These are phyloP conservation scores for Natator depressus DNA, from an alignment of 2,113 vertebrate genomes.

Conservation along the genomic window DNA sequence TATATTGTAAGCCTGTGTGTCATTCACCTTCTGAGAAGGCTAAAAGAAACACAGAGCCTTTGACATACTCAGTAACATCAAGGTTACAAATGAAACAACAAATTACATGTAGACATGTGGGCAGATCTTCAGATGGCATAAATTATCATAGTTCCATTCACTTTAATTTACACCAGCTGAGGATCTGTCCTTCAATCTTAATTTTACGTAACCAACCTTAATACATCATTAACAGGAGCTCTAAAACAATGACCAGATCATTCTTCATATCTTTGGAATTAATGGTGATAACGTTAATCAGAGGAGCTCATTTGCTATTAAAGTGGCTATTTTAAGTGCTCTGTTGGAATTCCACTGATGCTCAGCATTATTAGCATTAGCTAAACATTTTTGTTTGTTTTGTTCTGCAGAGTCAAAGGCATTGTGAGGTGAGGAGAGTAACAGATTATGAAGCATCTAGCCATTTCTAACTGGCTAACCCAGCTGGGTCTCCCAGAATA, in stretches of 20 bases:
- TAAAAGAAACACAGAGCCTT: neutral
- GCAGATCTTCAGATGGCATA: neutral
- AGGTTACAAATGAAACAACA: neutral
- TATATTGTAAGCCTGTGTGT: neutral
- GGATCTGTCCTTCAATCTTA: neutral
- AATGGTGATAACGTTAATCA: neutral
- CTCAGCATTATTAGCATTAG: neutral
- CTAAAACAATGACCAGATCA: neutral
- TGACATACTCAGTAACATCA: neutral
- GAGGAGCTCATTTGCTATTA: neutral
- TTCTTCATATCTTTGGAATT: neutral
- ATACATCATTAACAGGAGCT: neutral
- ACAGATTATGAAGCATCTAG: conserved; percentile 79
- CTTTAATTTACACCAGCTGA: neutral
- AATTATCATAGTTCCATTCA: neutral
- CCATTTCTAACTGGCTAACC: conserved; percentile 82
- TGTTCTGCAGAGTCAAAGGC: conserved; percentile 6
- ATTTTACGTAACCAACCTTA: neutral
- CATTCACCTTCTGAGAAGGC: neutral
- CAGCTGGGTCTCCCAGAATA: conserved; percentile 84
- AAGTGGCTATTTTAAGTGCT: neutral
- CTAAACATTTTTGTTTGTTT: neutral
- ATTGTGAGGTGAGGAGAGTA: neutral
- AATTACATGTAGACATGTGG: neutral
- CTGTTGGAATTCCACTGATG: neutral